phyloP scores from a whole-genome alignment of 2,888 invertebrate genomes.

The Parascotia fuliginaria region DNA sequence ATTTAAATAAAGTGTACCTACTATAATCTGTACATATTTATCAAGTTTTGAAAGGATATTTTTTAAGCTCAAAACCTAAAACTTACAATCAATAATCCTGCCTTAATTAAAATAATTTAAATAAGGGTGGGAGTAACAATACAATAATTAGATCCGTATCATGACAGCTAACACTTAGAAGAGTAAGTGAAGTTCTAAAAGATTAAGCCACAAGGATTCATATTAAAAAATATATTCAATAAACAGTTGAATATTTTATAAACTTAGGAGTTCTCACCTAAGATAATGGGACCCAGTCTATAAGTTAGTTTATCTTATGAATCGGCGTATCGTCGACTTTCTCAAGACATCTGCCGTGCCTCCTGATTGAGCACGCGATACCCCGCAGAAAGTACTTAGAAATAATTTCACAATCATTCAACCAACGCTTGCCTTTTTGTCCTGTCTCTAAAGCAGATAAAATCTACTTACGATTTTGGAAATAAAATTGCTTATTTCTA shows the following conservation, averaged over 20 bases:
- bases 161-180: too few species aligned
- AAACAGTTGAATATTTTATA: conserved; percentile 12
- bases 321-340: conserved; percentile 60
- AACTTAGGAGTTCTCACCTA: conserved; percentile 17
- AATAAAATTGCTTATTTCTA: conserved; percentile 32
- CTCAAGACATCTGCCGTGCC: conserved; percentile 63
- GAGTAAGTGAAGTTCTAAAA: too few species aligned
- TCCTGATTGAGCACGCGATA: conserved; percentile 60
- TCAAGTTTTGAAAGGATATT: too few species aligned
- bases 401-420: conserved; percentile 50
- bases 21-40: too few species aligned
- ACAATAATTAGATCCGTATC: too few species aligned
- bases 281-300: conserved; percentile 36
- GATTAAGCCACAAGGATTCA: too few species aligned
- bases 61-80: too few species aligned
- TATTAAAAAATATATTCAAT: conserved; percentile 12
- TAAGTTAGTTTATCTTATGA: conserved; percentile 54
- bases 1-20: too few species aligned
- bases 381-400: conserved; percentile 41
- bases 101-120: too few species aligned
- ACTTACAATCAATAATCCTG: too few species aligned
- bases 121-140: too few species aligned
- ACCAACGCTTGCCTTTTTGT: conserved; percentile 37
- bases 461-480: conserved; percentile 31
- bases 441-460: conserved; percentile 37